Base-by-base conservation (phyloP, 2,113 vertebrate genomes). In the Rhinolophus ferrumequinum region DNA sequence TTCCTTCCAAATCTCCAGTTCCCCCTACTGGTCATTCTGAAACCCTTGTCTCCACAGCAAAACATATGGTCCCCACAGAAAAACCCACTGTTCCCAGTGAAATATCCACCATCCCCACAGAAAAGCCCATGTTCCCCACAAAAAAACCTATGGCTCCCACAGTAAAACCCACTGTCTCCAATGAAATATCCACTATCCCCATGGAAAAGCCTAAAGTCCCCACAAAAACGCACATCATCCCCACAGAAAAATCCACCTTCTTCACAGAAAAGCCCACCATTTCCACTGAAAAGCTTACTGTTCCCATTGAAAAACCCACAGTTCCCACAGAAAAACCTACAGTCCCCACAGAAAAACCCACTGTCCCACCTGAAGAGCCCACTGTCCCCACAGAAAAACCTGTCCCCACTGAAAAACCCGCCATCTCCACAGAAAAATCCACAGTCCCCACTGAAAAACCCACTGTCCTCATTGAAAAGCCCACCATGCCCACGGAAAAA, bases 381-480 rank as follows among this genome's bases (percentile, higher is more conserved):
- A 30, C 52, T 0, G 1, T n/a, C 14, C 6, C 21, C 21, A 58
- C 52, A 0, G 12, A 70, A 50, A 50, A 22, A 2, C 4, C 50
- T 0, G 0, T 72, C 33, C 24, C 22, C 38, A 54, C 54, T 0
- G 14, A 90, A 41, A 44, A 44, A 11, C 14, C 5, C 8, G 33
- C 41, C 0, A 0, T n/a, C 14, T 4, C 21, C 21, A 58, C 52
- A 0, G 12, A 70, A 50, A 50, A 22, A 2, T 2, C 50, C 0
- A 66, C 41, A 0, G 0, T 72, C 33, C 24, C 22, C 38, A 54
- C 54, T 0, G 14, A 90, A 41, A 44, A 44, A 11, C 14, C 5
- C 8, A 38, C n/a, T 3, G 3, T 86, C 24, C 3, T 10, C 35
- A 30, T 56, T 0, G 30, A 93, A 33, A n/a, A 13, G 1, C 9